Conservation (phyloP, 2,888 invertebrate species). For the Neria commutata region DNA sequence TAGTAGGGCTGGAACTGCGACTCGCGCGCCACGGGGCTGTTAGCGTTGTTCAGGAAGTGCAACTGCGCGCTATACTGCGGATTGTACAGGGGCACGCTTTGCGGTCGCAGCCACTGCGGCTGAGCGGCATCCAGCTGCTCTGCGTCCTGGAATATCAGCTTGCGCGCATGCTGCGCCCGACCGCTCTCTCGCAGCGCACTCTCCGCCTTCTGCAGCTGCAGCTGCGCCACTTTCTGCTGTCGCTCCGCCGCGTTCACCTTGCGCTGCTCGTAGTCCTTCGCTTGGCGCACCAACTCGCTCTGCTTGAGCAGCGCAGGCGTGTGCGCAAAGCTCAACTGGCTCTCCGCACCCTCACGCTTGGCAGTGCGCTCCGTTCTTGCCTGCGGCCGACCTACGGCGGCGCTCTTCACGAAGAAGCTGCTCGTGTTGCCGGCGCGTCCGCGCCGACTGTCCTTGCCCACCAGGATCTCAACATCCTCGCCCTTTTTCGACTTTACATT, state of each 20-base stretch:
- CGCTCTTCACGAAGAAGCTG: conserved; percentile 47
- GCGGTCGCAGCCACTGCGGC: conserved; percentile 19
- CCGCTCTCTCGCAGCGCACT: conserved; percentile 37
- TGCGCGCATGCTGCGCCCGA: conserved; percentile 26
- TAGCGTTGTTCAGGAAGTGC: no score
- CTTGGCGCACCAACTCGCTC: conserved; percentile 37
- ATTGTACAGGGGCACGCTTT: background rate
- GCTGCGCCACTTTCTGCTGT: conserved; percentile 44
- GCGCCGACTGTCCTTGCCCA: conserved; percentile 52
- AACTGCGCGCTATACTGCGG: background rate
- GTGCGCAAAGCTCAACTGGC: conserved; percentile 37
- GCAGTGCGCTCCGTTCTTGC: background rate
- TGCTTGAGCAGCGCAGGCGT: conserved; percentile 49
- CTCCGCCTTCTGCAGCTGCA: conserved; percentile 46
- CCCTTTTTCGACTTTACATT: conserved; percentile 79
- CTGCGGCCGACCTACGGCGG: conserved; percentile 37
- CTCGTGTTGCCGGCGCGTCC: conserved; percentile 42
- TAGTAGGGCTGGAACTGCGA: conserved; percentile 17
- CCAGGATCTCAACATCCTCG: conserved; percentile 72
- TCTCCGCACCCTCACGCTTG: background rate
- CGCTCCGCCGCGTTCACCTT: conserved; percentile 42
- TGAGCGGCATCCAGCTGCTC: conserved; percentile 16
- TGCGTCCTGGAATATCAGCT: conserved; percentile 16
- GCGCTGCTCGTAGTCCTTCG: conserved; percentile 44
- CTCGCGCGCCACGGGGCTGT: background rate